Conservation (phyloP, 2,113 vertebrate species). For the Corythaeola cristata region DNA sequence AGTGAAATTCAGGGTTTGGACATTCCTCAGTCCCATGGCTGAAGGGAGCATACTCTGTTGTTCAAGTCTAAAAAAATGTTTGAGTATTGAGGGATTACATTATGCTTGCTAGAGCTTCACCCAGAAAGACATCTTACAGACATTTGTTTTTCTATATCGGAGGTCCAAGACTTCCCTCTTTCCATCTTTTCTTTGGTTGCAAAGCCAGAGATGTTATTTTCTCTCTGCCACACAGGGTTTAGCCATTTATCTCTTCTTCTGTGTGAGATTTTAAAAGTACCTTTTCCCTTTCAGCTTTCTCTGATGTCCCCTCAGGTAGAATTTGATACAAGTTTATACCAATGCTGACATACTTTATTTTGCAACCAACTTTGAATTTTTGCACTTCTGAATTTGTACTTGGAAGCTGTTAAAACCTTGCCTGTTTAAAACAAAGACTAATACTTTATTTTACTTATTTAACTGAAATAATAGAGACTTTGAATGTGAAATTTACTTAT, state of each 20-base stretch:
- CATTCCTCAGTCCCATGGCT: background rate
- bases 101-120: background rate
- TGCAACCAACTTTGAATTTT: conserved; percentile 12
- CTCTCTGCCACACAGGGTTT: background rate
- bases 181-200: background rate
- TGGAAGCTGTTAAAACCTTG: background rate
- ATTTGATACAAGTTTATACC: background rate
- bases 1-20: background rate
- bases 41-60: background rate
- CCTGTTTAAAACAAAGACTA: background rate
- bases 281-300: background rate
- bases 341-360: background rate
- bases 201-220: background rate
- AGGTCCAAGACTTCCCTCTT: background rate
- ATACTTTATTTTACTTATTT: background rate
- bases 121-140: background rate
- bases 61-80: background rate
- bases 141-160: background rate
- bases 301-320: background rate
- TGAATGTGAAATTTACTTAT: background rate
- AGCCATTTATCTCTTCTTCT: background rate
- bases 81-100: background rate
- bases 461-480: background rate
- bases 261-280: background rate
- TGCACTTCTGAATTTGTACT: background rate